phyloP scores from a whole-genome alignment of 2,888 invertebrate species.

The Xylota segnis region DNA sequence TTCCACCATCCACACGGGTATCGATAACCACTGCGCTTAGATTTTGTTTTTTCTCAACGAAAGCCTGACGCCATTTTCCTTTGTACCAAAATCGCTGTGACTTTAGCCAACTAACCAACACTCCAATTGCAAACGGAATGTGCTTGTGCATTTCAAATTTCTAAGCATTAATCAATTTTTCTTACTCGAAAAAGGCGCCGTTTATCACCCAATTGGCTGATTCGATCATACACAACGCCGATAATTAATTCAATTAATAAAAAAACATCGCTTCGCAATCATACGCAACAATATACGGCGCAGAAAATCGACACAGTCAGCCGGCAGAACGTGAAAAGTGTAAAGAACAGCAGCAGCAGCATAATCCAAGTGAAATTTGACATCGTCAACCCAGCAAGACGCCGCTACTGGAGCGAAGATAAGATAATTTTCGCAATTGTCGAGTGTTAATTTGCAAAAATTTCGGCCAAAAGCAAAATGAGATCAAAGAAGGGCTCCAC shows the following conservation, averaged over 20 bases:
- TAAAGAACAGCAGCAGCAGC: background rate
- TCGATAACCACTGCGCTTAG: constrained; percentile 53
- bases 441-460: background rate
- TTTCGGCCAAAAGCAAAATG: constrained; percentile 59
- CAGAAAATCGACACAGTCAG: constrained; percentile 26
- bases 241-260: background rate
- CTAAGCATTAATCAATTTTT: constrained; percentile 34
- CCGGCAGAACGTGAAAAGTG: constrained; percentile 59
- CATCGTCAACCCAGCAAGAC: constrained; percentile 29
- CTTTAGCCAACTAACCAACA: constrained; percentile 61
- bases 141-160: constrained; percentile 64
- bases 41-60: constrained; percentile 32
- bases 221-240: background rate
- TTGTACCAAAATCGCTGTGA: constrained; percentile 60
- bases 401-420: constrained; percentile 35
- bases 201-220: background rate
- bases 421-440: constrained; percentile 2
- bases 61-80: constrained; percentile 70
- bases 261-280: background rate
- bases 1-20: constrained; percentile 11
- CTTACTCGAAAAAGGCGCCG: constrained; percentile 32
- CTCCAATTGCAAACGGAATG: constrained; percentile 66
- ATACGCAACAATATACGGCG: constrained; percentile 10
- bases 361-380: constrained; percentile 32
- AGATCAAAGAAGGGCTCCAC: constrained; percentile 70